Evolutionary conservation across 2,113 vertebrate species (phyloP).

Genomic region (Cephalopholis sonnerati): DNA sequence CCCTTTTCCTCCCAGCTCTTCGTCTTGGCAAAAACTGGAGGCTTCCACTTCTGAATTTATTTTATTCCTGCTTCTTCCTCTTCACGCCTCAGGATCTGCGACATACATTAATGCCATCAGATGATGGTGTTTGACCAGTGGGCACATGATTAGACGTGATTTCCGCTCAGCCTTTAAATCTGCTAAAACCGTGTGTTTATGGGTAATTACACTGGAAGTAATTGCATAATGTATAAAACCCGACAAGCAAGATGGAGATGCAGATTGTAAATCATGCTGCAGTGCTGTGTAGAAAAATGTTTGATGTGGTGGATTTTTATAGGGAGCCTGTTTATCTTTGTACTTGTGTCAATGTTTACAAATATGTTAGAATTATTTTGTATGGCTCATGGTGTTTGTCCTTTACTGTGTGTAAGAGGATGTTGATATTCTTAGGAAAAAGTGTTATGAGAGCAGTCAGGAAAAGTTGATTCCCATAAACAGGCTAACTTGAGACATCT

Average conservation of each 20-base stretch:
- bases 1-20: conserved; percentile 55
- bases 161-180: conserved; percentile 38
- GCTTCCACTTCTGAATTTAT: conserved; percentile 43
- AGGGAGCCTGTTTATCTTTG: conserved; percentile 73
- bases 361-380: conserved; percentile 77
- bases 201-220: conserved; percentile 49
- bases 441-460: conserved; percentile 76
- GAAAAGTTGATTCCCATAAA: conserved; percentile 83
- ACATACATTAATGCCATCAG: conserved; percentile 37
- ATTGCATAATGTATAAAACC: conserved; percentile 30
- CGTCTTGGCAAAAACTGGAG: conserved; percentile 52
- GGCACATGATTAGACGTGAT: conserved; percentile 19
- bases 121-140: conserved; percentile 28
- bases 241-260: conserved; percentile 27
- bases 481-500: conserved; percentile 83
- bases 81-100: conserved; percentile 17
- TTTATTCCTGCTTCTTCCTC: conserved; percentile 19
- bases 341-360: conserved; percentile 80
- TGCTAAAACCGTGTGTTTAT: conserved; percentile 42
- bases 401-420: conserved; percentile 70
- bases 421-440: conserved; percentile 73
- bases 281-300: conserved; percentile 25
- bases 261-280: conserved; percentile 51
- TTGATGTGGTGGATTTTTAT: conserved; percentile 73
- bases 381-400: conserved; percentile 73